phyloP scores from a whole-genome alignment of 2,797 vertebrate genomes.

The Ptychobarbus kaznakovi region DNA sequence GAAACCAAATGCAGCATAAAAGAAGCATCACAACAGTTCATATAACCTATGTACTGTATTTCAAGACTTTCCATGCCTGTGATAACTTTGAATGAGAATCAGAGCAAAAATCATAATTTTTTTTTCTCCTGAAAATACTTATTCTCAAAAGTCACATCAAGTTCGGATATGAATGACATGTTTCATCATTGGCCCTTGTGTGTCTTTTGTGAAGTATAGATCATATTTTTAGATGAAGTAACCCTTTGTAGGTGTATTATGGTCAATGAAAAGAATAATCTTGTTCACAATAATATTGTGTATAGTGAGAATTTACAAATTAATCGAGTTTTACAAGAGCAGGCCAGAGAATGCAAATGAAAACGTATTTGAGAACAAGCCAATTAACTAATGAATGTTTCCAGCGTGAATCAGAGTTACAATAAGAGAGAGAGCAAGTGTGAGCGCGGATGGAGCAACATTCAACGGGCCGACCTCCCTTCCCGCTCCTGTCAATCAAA shows the following conservation, averaged over 20 bases:
- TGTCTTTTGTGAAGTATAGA: background rate
- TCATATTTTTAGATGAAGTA: background rate
- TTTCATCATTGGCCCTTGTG: background rate
- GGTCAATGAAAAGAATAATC: background rate
- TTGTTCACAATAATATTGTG: background rate
- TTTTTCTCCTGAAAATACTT: background rate
- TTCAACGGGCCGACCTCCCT: constrained; percentile 23
- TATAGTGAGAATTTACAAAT: background rate
- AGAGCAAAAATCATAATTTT: background rate
- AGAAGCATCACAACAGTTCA: background rate
- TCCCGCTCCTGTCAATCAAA: constrained; percentile 50
- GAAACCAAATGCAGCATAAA: background rate
- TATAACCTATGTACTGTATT: background rate
- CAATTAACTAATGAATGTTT: constrained; percentile 1
- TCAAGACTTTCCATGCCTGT: background rate
- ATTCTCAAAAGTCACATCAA: background rate
- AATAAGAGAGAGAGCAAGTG: background rate
- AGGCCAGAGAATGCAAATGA: background rate
- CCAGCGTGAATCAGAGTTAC: background rate
- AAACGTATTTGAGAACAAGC: background rate
- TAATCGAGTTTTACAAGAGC: background rate
- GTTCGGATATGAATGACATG: background rate
- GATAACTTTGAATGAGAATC: background rate
- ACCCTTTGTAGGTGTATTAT: background rate
- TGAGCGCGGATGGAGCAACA: background rate